Base-by-base conservation (phyloP, 2,888 invertebrate genomes). In the Amorpha juglandis region DNA sequence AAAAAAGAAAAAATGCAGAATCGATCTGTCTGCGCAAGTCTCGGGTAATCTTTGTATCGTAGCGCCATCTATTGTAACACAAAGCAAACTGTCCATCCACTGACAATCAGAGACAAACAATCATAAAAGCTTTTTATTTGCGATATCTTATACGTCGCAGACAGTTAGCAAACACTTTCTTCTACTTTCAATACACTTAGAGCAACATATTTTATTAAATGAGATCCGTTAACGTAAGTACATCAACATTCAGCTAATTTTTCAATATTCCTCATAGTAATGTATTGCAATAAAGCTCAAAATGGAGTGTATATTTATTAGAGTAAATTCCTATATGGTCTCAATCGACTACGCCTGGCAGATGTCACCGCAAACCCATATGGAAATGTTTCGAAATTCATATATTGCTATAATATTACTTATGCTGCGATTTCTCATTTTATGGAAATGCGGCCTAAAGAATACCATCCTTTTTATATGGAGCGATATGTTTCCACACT, bases 161-260 rank as follows among this genome's bases (percentile, higher is more conserved):
- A 58, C 55, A 11, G 38, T 58, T 19, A 12, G 42, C 58, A 58
- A 58, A 58, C 58, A 42, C 58, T 58, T 58, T 58, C 58, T 58
- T 58, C 19, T 58, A 58, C 58, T 58, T 58, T 58, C 58, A 58
- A 42, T 58, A 58, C 42, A 58, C 58, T 58, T 58, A 35, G 55
- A 19, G 38, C 38, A 19, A 55, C 33, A 55, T 58, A 58, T 58
- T 58, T 53, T 55, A 55, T 16, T 58, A 38, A 38, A 38, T 8
- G 0, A 9, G 9, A 7, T 38, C 9, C 9, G 0, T 38, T 38
- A 9, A 9, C 9, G 8, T 35, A 35, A 7, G 7, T 35, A 35
- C 3, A 35, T 8, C 9, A 38, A 38, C 6, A 38, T 38, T 38
- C 38, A 38, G 9, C 27, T 7, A 38, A 9, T 38, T 38, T 38